phyloP scores from a whole-genome alignment of 92 coral and sea anemone genomes.

The Zoanthus gigantus region DNA sequence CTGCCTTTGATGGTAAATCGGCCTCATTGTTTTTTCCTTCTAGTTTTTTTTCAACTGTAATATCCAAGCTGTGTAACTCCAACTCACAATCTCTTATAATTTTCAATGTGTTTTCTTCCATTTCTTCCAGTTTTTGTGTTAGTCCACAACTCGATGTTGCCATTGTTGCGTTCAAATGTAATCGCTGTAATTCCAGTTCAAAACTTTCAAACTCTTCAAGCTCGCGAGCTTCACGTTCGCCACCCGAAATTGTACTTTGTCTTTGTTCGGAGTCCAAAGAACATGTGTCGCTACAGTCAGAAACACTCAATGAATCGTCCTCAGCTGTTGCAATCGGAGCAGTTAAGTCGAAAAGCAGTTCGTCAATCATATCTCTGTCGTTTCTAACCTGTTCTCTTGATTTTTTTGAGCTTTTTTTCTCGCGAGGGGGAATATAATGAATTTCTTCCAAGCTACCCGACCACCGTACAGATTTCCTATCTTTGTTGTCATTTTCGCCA shows the following conservation, averaged over 20 bases:
- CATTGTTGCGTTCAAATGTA: not conserved
- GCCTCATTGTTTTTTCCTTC: not conserved
- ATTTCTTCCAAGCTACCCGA: constrained; percentile 44
- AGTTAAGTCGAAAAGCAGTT: constrained; percentile 11
- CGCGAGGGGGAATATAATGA: constrained; percentile 38
- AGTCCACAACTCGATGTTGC: not conserved
- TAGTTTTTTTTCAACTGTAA: not conserved
- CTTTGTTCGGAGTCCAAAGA: constrained; percentile 23
- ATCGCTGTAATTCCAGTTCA: not conserved
- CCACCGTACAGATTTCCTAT: constrained; percentile 42
- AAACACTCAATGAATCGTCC: constrained; percentile 1
- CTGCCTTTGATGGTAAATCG: constrained; percentile 34
- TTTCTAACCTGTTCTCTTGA: not conserved
- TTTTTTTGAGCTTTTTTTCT: constrained; percentile 20
- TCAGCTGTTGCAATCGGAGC: constrained; percentile 23
- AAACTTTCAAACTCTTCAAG: constrained; percentile 1
- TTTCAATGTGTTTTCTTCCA: constrained; percentile 31
- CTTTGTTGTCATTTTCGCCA: constrained; percentile 12
- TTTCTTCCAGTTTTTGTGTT: not conserved
- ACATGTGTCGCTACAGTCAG: constrained; percentile 3
- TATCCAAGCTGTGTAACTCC: constrained; percentile 2
- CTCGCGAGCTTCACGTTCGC: not conserved
- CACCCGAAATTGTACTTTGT: not conserved
- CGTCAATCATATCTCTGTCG: constrained; percentile 36
- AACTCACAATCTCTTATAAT: constrained; percentile 25